phyloP scores from a whole-genome alignment of 2,113 vertebrate species.

The Triplophysa dalaica region DNA sequence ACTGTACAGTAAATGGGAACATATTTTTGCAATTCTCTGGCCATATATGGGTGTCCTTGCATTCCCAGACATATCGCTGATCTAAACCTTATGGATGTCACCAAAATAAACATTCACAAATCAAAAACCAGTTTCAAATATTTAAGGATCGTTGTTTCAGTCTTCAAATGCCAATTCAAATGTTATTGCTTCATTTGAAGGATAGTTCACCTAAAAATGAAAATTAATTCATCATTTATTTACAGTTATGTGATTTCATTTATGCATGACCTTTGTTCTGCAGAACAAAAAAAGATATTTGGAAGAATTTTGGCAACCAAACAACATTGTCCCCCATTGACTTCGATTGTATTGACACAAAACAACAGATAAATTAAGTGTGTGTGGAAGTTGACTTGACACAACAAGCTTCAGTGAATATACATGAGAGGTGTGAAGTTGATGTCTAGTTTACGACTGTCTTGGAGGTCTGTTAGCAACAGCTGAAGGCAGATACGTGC shows the following conservation, averaged over 20 bases:
- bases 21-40: conserved; percentile 24
- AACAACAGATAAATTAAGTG: too few species aligned
- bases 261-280: too few species aligned
- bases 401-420: not conserved
- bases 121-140: not conserved
- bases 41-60: conserved; percentile 20
- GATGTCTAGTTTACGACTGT: not conserved
- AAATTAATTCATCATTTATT: not conserved
- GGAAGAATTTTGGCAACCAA: too few species aligned
- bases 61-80: conserved; percentile 36
- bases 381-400: not conserved
- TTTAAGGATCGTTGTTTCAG: not conserved
- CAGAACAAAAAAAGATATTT: too few species aligned
- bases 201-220: not conserved
- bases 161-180: conserved; percentile 17
- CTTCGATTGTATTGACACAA: too few species aligned
- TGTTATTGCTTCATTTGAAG: not conserved
- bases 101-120: conserved; percentile 11
- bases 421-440: conserved; percentile 5
- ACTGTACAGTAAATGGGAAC: not conserved
- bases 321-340: too few species aligned
- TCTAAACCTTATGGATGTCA: conserved; percentile 25
- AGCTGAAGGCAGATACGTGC: conserved; percentile 15
- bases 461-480: conserved; percentile 17
- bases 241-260: too few species aligned